phyloP scores from a whole-genome alignment of 2,888 invertebrate species.

The Phoronis australis region DNA sequence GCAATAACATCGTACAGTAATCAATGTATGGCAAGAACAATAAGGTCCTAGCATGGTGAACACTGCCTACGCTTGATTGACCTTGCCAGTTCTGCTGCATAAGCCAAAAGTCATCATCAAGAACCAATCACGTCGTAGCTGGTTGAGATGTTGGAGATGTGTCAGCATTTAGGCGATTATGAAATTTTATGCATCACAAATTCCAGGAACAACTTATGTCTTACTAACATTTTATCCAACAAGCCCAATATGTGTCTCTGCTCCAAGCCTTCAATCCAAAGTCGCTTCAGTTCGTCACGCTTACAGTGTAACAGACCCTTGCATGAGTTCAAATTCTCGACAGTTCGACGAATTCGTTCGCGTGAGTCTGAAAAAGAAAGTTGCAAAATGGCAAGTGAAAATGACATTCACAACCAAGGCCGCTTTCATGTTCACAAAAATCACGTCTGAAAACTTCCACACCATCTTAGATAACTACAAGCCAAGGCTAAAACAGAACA shows the following conservation, averaged over 20 bases:
- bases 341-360: constrained; percentile 70
- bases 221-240: constrained; percentile 78
- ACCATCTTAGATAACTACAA: too few relatives aligned
- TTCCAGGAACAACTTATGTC: neutral
- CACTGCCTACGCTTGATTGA: too few relatives aligned
- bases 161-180: neutral
- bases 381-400: too few relatives aligned
- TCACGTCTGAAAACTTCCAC: too few relatives aligned
- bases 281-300: constrained; percentile 82
- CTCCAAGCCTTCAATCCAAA: constrained; percentile 95
- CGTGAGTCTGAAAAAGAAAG: constrained; percentile 58
- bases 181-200: neutral
- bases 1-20: too few relatives aligned
- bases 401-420: too few relatives aligned
- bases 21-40: too few relatives aligned
- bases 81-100: neutral
- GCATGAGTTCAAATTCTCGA: constrained; percentile 76
- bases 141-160: neutral
- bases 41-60: too few relatives aligned
- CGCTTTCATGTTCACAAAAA: too few relatives aligned
- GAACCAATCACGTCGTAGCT: neutral
- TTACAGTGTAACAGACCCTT: constrained; percentile 81
- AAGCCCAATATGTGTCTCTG: constrained; percentile 85
- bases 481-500: too few relatives aligned
- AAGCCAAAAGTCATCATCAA: neutral